Conservation (phyloP, 2,113 vertebrate genomes). For the Cariama cristata region DNA sequence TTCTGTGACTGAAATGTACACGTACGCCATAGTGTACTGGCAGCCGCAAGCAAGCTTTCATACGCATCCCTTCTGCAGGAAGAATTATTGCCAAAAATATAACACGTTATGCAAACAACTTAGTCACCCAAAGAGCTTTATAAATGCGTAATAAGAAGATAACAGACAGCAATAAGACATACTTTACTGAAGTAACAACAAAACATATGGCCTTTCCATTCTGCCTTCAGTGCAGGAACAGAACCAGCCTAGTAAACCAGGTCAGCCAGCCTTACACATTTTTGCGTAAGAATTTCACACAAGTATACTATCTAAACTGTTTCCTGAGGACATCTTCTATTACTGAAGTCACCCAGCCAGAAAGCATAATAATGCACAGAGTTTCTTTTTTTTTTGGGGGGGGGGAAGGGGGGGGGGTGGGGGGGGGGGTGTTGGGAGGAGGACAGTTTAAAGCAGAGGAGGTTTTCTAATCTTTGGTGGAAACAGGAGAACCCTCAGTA, state of each 20-base stretch:
- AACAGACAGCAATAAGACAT: neutral
- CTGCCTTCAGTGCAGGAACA: neutral
- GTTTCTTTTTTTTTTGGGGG: neutral
- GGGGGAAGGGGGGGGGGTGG: too few species aligned
- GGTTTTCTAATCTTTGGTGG: neutral
- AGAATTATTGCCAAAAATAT: neutral
- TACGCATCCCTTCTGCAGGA: neutral
- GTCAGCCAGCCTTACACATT: neutral
- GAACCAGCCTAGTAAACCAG: neutral
- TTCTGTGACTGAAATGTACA: neutral
- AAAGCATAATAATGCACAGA: slow-evolving; percentile 38
- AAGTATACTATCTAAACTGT: slow-evolving; percentile 29
- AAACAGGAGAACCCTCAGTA: neutral
- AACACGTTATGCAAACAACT: neutral
- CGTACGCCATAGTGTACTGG: neutral
- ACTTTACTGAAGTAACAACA: neutral
- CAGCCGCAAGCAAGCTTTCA: neutral
- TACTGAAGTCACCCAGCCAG: slow-evolving; percentile 38
- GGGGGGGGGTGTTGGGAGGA: neutral
- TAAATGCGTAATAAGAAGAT: neutral
- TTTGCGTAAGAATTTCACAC: slow-evolving; percentile 49
- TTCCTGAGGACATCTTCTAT: slow-evolving; percentile 56
- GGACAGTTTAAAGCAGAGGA: neutral
- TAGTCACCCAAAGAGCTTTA: slow-evolving; percentile 7
- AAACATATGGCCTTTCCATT: neutral